Conservation (phyloP, 2,888 invertebrate genomes). For the Ectropis crepuscularia region DNA sequence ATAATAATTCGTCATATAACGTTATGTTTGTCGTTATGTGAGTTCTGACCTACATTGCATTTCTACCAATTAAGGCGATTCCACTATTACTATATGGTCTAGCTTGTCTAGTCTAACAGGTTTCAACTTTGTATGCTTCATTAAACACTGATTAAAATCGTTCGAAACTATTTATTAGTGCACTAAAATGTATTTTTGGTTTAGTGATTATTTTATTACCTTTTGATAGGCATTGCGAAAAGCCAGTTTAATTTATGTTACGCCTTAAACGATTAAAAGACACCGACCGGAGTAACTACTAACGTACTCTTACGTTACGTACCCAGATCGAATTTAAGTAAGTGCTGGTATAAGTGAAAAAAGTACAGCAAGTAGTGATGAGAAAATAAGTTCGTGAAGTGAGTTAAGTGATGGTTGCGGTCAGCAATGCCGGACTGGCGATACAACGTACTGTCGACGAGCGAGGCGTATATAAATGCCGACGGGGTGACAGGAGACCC, state of each 20-base stretch:
- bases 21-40: slow-evolving; percentile 46
- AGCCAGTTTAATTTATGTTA: neutral
- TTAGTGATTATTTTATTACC: neutral
- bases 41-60: slow-evolving; percentile 51
- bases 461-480: slow-evolving; percentile 77
- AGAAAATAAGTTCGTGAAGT: slow-evolving; percentile 48
- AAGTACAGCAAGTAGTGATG: slow-evolving; percentile 50
- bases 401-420: slow-evolving; percentile 71
- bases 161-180: neutral
- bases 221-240: neutral
- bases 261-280: slow-evolving; percentile 31
- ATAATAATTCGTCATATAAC: slow-evolving; percentile 19
- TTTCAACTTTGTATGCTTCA: slow-evolving; percentile 35
- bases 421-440: slow-evolving; percentile 83
- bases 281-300: slow-evolving; percentile 62
- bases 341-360: slow-evolving; percentile 53
- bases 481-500: slow-evolving; percentile 68
- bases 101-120: slow-evolving; percentile 31
- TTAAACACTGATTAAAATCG: slow-evolving; percentile 10
- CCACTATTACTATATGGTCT: slow-evolving; percentile 34
- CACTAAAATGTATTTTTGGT: neutral
- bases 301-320: neutral
- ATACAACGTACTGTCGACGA: slow-evolving; percentile 82
- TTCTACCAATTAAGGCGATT: slow-evolving; percentile 48
- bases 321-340: slow-evolving; percentile 42